phyloP scores from a whole-genome alignment of 2,888 invertebrate species.

The Sinhomidia bicolor region DNA sequence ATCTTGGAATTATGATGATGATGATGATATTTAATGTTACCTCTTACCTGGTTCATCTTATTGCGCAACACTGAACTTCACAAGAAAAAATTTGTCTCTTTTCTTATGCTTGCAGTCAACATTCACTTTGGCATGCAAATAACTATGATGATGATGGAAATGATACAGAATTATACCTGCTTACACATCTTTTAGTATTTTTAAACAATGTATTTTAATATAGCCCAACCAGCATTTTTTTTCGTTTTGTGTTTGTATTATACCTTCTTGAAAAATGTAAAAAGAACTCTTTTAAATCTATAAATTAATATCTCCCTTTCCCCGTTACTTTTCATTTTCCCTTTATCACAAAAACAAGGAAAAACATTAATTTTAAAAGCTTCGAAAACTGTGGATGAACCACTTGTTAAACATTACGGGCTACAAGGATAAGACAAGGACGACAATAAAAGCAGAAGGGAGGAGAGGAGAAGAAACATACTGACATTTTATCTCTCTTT shows the following conservation, averaged over 20 bases:
- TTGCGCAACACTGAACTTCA: background rate
- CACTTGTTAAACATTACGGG: conserved; percentile 39
- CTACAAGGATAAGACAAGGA: background rate
- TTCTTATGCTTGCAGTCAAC: background rate
- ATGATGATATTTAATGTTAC: background rate
- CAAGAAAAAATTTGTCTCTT: background rate
- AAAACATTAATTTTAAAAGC: background rate
- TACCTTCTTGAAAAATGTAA: conserved; percentile 1
- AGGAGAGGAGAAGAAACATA: background rate
- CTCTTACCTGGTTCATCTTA: background rate
- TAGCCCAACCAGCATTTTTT: background rate
- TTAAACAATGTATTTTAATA: background rate
- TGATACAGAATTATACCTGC: background rate
- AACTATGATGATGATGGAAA: background rate
- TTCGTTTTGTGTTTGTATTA: background rate
- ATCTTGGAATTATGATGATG: background rate
- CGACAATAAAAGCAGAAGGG: background rate
- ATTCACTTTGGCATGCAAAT: background rate
- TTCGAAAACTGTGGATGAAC: background rate
- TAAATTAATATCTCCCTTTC: conserved; percentile 40
- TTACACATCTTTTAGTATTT: background rate
- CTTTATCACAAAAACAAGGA: background rate
- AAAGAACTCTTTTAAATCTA: conserved; percentile 34
- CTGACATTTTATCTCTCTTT: background rate
- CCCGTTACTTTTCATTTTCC: background rate